Conservation (phyloP, 2,888 invertebrate species). For the Tethea ocularis region DNA sequence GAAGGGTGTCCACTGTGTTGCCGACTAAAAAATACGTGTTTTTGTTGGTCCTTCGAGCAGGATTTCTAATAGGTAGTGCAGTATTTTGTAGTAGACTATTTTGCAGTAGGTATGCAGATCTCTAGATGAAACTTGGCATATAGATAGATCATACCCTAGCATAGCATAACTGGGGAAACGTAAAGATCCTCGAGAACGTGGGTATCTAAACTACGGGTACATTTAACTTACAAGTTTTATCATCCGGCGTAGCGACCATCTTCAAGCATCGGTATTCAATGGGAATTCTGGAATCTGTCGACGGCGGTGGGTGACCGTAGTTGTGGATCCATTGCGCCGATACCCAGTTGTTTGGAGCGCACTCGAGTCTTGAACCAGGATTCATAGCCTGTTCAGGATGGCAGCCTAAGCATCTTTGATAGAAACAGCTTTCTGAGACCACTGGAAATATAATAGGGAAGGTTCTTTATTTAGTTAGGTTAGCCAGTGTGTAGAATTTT, state of each 20-base stretch:
- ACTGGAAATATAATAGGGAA: slow-evolving; percentile 40
- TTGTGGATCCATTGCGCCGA: slow-evolving; percentile 73
- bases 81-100: neutral
- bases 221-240: slow-evolving; percentile 65
- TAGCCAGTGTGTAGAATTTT: no score
- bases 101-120: no score
- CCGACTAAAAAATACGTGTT: slow-evolving; percentile 67
- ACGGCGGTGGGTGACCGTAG: slow-evolving; percentile 71
- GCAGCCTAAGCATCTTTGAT: slow-evolving; percentile 70
- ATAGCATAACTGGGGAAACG: no score
- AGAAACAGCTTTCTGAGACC: slow-evolving; percentile 66
- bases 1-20: slow-evolving; percentile 71
- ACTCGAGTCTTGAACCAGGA: slow-evolving; percentile 56
- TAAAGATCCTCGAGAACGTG: no score
- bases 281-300: slow-evolving; percentile 66
- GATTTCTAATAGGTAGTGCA: neutral
- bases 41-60: neutral
- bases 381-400: slow-evolving; percentile 55
- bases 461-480: no score
- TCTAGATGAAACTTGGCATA: no score
- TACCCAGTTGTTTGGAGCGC: slow-evolving; percentile 71
- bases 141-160: no score
- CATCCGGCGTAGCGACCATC: slow-evolving; percentile 77
- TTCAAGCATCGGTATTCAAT: slow-evolving; percentile 74
- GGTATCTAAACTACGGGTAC: neutral